Evolutionary conservation across 2,888 invertebrate species (phyloP).

Genomic region (Leptopilina syphax): DNA sequence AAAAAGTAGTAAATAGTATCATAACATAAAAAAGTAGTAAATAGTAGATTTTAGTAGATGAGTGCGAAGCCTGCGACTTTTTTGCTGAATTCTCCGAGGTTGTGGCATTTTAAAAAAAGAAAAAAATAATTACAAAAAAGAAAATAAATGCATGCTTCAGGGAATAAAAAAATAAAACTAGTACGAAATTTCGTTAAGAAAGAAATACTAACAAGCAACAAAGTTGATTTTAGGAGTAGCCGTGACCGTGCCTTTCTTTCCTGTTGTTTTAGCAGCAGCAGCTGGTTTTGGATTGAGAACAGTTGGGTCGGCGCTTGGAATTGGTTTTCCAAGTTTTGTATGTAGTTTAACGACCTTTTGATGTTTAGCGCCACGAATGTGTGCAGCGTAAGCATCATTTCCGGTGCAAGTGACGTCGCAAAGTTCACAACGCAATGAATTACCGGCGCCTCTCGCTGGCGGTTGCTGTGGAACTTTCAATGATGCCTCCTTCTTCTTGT

Average conservation of each 20-base stretch:
- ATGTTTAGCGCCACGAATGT: conserved; percentile 98
- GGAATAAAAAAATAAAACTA: too few relatives aligned
- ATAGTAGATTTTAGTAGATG: too few relatives aligned
- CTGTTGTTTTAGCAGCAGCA: conserved; percentile 65
- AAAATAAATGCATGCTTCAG: too few relatives aligned
- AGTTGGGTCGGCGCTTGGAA: conserved; percentile 96
- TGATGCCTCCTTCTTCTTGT: conserved; percentile 98
- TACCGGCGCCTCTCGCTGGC: conserved; percentile 80
- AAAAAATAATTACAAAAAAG: too few relatives aligned
- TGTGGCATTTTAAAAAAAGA: too few relatives aligned
- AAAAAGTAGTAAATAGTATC: too few relatives aligned
- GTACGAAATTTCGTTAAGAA: background rate
- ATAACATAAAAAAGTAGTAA: too few relatives aligned
- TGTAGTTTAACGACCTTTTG: conserved; percentile 98
- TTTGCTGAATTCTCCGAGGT: too few relatives aligned
- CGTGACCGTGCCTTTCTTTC: conserved; percentile 77
- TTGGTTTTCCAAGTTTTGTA: conserved; percentile 97
- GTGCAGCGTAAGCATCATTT: conserved; percentile 98
- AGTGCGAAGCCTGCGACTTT: too few relatives aligned
- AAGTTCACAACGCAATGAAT: conserved; percentile 93
- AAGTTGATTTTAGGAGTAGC: conserved; percentile 91
- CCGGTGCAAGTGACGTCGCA: conserved; percentile 99
- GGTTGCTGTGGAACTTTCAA: conserved; percentile 82
- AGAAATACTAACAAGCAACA: conserved; percentile 81
- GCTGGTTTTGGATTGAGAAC: conserved; percentile 81